Base-by-base conservation (phyloP, 2,797 vertebrate species). In the Centropyge bicolor region DNA sequence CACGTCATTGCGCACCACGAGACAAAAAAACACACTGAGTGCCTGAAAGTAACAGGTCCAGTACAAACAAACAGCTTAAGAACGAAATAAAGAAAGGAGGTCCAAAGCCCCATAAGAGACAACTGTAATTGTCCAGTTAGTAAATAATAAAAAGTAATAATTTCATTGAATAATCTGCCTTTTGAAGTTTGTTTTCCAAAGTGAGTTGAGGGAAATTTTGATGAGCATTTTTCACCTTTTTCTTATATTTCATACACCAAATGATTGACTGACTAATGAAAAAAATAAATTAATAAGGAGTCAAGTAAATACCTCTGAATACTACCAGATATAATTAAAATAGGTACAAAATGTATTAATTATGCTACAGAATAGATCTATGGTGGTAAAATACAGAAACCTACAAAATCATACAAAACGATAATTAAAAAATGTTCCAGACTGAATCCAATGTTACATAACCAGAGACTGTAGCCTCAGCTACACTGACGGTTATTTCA, bases 101-200 rank as follows among this genome's bases (percentile, higher is more conserved):
- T 38, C 13, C 35, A 24, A 10, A 61, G 22, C 10, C 19, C 66
- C 3, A 20, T 35, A 8, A 52, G 27, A 59, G 31, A 64, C 63
- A 57, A 51, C 27, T 77, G 40, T 41, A 31, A 36, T n/a, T 41
- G 11, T 17, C 36, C 24, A 63, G 16, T 76, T 52, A 35, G 52
- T 9, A 45, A 27, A 61, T 64, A 31, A 38, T 51, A 65, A 80
- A 74, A 41, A 45, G 2, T 1, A 59, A 60, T 63, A 1, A 13
- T 62, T 74, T 67, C 13, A 41, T 51, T 59, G 27, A 11, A 63
- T 49, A 24, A 46, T 46, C 12, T 51, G 2, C 43, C 22, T 65
- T 67, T 73, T 57, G 13, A 70, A 46, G 5, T 22, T 31, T 40
- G 41, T 19, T 45, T 36, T 60, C 38, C n/a, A 9, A 40, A 49